phyloP scores from a whole-genome alignment of 2,797 vertebrate genomes.

The Catostomus latipinnis region DNA sequence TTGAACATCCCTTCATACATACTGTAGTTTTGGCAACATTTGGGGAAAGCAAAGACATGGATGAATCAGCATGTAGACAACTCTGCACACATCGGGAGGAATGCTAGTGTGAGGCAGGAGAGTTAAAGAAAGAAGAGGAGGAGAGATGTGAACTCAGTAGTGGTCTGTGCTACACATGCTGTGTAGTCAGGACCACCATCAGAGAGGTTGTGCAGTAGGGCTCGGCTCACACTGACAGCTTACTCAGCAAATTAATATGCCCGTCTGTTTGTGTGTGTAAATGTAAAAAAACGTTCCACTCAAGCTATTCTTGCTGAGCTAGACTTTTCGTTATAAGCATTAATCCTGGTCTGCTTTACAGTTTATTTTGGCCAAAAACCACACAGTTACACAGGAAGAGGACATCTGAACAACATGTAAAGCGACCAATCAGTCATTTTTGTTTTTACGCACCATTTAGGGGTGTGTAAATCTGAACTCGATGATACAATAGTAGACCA shows the following conservation, averaged over 20 bases:
- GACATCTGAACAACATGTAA: not conserved
- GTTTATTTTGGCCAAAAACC: too few relatives aligned
- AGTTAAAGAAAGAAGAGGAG: constrained; percentile 4
- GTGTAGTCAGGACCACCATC: constrained; percentile 26
- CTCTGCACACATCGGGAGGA: constrained; percentile 8
- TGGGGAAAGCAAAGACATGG: not conserved
- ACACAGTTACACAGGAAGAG: not conserved
- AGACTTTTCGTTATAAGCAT: not conserved
- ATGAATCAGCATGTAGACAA: constrained; percentile 1
- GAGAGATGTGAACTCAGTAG: constrained; percentile 21
- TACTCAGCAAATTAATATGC: not conserved
- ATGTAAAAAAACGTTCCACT: not conserved
- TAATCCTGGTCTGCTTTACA: not conserved
- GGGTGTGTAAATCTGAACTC: not conserved
- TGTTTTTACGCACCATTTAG: not conserved
- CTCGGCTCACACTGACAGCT: not conserved
- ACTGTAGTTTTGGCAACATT: not conserved
- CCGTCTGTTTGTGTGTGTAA: not conserved
- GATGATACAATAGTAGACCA: not conserved
- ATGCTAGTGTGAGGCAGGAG: not conserved
- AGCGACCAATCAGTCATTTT: not conserved
- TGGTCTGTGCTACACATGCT: constrained; percentile 20
- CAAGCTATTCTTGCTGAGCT: not conserved
- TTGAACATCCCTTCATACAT: not conserved
- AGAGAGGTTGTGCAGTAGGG: constrained; percentile 20